Conservation (phyloP, 2,797 vertebrate genomes). For the Mormyrops attenuatus region DNA sequence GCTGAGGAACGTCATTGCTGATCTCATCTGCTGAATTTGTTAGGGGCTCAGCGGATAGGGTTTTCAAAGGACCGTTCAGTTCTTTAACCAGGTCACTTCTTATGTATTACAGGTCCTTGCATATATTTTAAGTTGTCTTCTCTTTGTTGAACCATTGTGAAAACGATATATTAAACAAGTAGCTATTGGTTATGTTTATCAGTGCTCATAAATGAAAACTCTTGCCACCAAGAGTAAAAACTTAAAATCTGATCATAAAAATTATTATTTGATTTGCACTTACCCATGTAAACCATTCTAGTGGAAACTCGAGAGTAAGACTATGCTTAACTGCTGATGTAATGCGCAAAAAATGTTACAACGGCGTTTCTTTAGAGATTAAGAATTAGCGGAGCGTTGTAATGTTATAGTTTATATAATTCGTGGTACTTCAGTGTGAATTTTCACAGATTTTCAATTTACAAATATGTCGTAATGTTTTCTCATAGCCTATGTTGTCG, state of each 20-base stretch:
- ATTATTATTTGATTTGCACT: background rate
- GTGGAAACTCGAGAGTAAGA: background rate
- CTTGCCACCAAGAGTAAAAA: background rate
- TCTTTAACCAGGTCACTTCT: background rate
- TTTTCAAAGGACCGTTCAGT: background rate
- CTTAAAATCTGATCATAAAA: background rate
- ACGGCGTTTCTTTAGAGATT: background rate
- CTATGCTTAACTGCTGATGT: background rate
- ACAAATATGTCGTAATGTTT: background rate
- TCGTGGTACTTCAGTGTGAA: background rate
- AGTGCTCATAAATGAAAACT: background rate
- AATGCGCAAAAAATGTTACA: background rate
- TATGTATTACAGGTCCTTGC: background rate
- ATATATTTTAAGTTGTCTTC: background rate
- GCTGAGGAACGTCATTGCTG: background rate
- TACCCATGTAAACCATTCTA: background rate
- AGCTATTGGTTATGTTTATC: background rate
- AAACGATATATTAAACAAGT: background rate
- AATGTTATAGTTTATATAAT: background rate
- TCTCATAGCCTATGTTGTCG: background rate
- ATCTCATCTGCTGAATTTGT: background rate
- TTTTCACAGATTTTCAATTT: background rate
- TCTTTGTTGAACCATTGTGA: background rate
- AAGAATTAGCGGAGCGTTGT: background rate
- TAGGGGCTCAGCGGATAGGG: background rate